These are phyloP conservation scores for Agrotis ipsilon DNA, from an alignment of 2,888 invertebrate genomes.

Conservation along the genomic window DNA sequence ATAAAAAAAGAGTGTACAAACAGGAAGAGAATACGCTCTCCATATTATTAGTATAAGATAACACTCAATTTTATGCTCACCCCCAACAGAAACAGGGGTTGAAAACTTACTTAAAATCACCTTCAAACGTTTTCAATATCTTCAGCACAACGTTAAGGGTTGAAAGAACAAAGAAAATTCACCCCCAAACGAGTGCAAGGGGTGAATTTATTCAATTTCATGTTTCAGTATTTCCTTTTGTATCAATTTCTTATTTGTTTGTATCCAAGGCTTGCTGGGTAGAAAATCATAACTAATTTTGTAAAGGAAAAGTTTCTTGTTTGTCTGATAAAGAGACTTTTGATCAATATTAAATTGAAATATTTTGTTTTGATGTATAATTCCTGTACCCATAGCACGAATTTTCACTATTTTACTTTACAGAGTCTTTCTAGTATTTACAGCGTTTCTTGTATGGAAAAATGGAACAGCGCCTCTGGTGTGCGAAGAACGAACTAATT, in stretches of 20 bases:
- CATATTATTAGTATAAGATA: conserved; percentile 27
- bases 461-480: too few relatives aligned
- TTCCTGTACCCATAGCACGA: too few relatives aligned
- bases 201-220: conserved; percentile 65
- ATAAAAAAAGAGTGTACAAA: conserved; percentile 4
- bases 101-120: conserved; percentile 58
- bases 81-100: conserved; percentile 8
- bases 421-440: too few relatives aligned
- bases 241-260: conserved; percentile 58
- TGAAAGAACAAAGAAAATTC: conserved; percentile 60
- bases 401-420: too few relatives aligned
- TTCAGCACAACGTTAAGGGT: conserved; percentile 50
- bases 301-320: conserved; percentile 28
- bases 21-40: conserved; percentile 8
- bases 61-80: conserved; percentile 32
- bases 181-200: conserved; percentile 50
- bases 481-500: too few relatives aligned
- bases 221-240: conserved; percentile 61
- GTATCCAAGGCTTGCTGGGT: conserved; percentile 48
- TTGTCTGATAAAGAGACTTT: conserved; percentile 7
- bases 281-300: conserved; percentile 55
- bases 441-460: too few relatives aligned
- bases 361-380: conserved; percentile 18
- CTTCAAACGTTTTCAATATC: conserved; percentile 58
- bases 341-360: conserved; percentile 22